Base-by-base conservation (phyloP, 92 coral and sea anemone species). In the Bergia puertoricense region DNA sequence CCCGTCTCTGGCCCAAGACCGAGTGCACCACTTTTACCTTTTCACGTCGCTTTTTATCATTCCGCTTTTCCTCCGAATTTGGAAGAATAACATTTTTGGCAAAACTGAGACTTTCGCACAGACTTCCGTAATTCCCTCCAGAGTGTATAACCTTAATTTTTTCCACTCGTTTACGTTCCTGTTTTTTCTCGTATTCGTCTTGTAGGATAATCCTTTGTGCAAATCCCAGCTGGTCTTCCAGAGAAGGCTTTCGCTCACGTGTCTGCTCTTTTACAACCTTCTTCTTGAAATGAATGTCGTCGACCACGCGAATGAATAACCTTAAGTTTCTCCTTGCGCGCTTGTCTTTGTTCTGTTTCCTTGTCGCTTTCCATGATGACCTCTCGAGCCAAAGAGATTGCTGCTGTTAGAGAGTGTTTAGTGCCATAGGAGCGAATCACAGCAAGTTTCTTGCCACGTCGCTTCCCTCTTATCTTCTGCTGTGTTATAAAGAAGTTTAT, bases 271-370 rank as follows among this genome's bases (percentile, higher is more conserved):
- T 72, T 0, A 84, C 77, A 30, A 84, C 87, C 41, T 84, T 84
- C 87, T 2, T 84, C 79, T 37, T 84, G 77, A 71, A 84, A 73
- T 3, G 87, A 84, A 4, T 59, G 44, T 37, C 78, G 77, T 15
- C 87, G 79, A 5, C 78, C 87, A 36, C 78, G 14, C 11, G 66
- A 54, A 22, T 69, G 87, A 16, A 84, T 84, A 4, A 84, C 87
- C 16, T 48, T 69, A 5, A 84, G 43, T 48, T 71, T 84, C 8
- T 84, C 87, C 5, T 30, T 46, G 39, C 87, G 79, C 3, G 57
- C 42, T 1, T 56, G 67, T 8, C 77, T 74, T 6, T 36, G 44
- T 2, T 84, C 45, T 5, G 5, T 71, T 13, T 84, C 87, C 6
- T 50, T 42, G 14, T 44, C 86, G 30, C 62, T 51, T 15, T 71